These are phyloP conservation scores for Scolopax bukidnonensis DNA, from an alignment of 2,797 vertebrate genomes.

Conservation along the genomic window DNA sequence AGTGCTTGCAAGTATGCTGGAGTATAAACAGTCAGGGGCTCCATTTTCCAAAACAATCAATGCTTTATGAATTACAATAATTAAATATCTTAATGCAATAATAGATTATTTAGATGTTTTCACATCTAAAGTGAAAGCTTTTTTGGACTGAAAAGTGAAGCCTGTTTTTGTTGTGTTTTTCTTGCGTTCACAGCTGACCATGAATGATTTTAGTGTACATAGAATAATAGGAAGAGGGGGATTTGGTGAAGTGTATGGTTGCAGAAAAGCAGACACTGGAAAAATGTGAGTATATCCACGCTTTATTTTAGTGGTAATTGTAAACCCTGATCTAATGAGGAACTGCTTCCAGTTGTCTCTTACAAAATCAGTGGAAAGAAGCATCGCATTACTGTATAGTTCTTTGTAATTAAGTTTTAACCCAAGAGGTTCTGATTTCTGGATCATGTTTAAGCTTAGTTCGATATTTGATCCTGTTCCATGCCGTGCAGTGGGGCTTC, in stretches of 20 bases:
- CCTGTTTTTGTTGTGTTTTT: background rate
- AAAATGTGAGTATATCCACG: constrained; percentile 88
- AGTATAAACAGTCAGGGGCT: background rate
- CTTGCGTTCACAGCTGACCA: constrained; percentile 85
- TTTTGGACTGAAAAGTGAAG: background rate
- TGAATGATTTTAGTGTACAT: constrained; percentile 99
- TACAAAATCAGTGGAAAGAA: background rate
- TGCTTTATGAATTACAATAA: background rate
- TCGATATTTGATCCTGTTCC: background rate
- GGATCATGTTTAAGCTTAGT: background rate
- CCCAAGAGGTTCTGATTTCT: background rate
- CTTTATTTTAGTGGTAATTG: background rate
- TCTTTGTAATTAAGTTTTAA: background rate
- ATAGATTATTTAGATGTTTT: background rate
- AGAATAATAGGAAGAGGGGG: constrained; percentile 97
- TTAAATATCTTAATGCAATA: background rate
- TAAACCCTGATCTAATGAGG: background rate
- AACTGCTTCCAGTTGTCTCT: background rate
- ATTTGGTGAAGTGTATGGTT: constrained; percentile 97
- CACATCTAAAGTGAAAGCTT: too few relatives aligned
- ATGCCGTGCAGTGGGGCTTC: background rate
- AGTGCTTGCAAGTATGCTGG: background rate
- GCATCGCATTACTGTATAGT: fast-evolving
- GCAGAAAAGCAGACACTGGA: constrained; percentile 98
- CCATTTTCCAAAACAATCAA: background rate